Evolutionary conservation across 37 sponge, comb jelly and placozoan genomes (phyloP), one percentile per base, ranked within the genome.

Genomic region (Halisarca cf. caerulea): DNA sequence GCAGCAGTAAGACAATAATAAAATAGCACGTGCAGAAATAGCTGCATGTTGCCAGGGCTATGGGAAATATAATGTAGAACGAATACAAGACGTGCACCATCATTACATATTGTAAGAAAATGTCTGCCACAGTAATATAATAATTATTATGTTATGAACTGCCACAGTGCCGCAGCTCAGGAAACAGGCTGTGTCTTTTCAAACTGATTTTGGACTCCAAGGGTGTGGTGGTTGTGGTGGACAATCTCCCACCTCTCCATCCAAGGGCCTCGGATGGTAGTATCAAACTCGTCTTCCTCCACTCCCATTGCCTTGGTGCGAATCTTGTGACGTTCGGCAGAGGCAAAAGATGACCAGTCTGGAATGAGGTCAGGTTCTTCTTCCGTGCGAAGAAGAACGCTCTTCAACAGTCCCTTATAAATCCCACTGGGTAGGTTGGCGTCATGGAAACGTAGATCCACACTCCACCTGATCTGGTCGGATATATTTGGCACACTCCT

Each of bases 231-330:
- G 89, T 95, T 95, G 88, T 89, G 96, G 61, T 95, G 88, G 23
- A 84, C 83, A 24, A 92, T 90, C 86, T 90, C 89, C 96, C 96
- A 95, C 4, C 88, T 54, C 32, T 83, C 62, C 96, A 95, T 95
- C 96, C 96, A 95, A 30, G 93, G 96, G 2, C 96, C 96, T 55
- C 82, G 83, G 37, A 95, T 88, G 51, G 88, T 92, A 0, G 96
- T 90, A 78, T 95, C 93, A 79, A 95, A 89, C 82, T 87, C 84
- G 41, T 91, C 91, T 61, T 83, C 94, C 24, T 53, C 59, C 3
- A 25, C 51, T 0, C 51, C 69, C 25, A 62, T 57, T 0, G 45
- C 54, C 33, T 83, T 64, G 18, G 72, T 61, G 34, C 89, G 92
- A 15, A 95, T 59, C 51, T 23, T 47, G 2, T 42, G 60, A 35